Conservation (phyloP, 2,113 vertebrate genomes). For the Gopherus evgoodei region DNA sequence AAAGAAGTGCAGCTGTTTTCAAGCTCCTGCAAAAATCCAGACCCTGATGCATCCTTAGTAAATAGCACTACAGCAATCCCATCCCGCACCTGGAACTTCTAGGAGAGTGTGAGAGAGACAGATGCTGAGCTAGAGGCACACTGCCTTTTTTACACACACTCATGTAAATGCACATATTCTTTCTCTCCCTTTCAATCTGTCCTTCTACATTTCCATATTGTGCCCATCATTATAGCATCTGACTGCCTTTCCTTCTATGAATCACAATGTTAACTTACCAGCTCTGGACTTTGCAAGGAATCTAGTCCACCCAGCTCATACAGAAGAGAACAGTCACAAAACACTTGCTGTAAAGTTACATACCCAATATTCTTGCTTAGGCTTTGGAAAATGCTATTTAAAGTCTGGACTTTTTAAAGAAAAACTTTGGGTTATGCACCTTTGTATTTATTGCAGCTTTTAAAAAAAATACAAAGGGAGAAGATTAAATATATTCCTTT, state of each 20-base stretch:
- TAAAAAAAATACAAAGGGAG: neutral
- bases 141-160: neutral
- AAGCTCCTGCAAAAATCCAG: neutral
- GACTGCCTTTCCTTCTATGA: neutral
- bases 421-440: neutral
- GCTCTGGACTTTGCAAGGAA: neutral
- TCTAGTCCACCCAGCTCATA: neutral
- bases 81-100: neutral
- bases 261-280: neutral
- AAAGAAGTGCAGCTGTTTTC: neutral
- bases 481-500: neutral
- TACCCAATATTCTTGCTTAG: neutral
- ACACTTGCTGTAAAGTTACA: neutral
- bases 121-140: neutral
- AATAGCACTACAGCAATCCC: neutral
- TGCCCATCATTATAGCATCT: neutral
- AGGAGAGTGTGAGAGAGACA: too few relatives aligned
- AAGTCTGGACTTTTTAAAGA: fast-evolving
- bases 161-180: neutral
- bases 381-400: neutral
- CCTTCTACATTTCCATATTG: neutral
- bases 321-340: neutral
- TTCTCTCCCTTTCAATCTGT: neutral
- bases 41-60: neutral
- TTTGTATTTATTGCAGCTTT: neutral